Conservation (phyloP, 2,797 vertebrate genomes). For the Gallinago nigripennis region DNA sequence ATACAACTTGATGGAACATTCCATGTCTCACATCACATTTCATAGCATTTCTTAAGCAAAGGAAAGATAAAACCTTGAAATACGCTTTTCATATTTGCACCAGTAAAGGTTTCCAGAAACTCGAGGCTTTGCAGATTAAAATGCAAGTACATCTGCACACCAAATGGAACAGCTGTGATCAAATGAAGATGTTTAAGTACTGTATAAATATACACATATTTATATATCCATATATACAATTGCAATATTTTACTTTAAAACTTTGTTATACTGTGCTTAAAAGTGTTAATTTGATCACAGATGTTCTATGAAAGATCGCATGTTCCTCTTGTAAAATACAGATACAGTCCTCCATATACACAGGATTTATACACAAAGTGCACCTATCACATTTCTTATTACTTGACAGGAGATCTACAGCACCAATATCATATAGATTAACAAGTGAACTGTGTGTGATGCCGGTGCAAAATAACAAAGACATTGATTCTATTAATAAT, state of each 20-base stretch:
- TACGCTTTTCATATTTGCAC: neutral
- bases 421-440: neutral
- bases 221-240: neutral
- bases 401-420: neutral
- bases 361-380: neutral
- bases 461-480: neutral
- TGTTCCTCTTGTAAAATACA: neutral
- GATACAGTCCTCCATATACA: neutral
- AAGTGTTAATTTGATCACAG: neutral
- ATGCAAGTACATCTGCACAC: neutral
- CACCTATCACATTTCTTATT: neutral
- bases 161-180: slow-evolving; percentile 24
- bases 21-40: neutral
- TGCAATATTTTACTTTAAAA: neutral
- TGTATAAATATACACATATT: neutral
- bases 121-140: slow-evolving; percentile 25
- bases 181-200: neutral
- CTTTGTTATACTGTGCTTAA: neutral
- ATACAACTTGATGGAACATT: slow-evolving; percentile 32
- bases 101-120: slow-evolving; percentile 1
- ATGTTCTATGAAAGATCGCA: neutral
- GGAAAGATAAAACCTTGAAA: slow-evolving; percentile 31
- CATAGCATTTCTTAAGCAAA: slow-evolving; percentile 3
- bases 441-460: neutral
- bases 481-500: neutral